Percentiles rank a stretch among this genome's conserved stretches.
Conservation (phyloP, 2,888 invertebrate genomes). For the Rotaria macrura region DNA sequence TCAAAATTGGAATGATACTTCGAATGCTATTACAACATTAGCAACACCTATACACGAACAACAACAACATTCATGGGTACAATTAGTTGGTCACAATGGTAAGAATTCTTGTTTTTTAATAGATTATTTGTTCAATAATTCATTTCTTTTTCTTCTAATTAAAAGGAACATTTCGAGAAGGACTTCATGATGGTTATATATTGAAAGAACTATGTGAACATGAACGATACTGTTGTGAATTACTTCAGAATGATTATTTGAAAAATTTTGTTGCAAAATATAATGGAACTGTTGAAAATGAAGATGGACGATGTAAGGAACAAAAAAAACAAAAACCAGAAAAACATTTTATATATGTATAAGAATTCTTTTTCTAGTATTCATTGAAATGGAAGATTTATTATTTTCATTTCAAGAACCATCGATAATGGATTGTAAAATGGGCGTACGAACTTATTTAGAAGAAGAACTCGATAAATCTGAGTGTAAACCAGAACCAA, state of each 20-base stretch:
- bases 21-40: neutral
- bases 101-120: neutral
- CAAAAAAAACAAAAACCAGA: too few species aligned
- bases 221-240: constrained; percentile 21
- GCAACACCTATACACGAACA: neutral
- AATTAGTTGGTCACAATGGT: constrained; percentile 32
- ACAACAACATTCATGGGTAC: constrained; percentile 28
- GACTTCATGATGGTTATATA: constrained; percentile 29
- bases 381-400: constrained; percentile 87
- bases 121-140: neutral
- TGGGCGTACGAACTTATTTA: constrained; percentile 85
- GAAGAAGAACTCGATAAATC: constrained; percentile 89
- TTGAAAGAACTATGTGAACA: constrained; percentile 24
- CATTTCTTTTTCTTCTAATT: neutral
- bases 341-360: too few species aligned
- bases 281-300: constrained; percentile 17
- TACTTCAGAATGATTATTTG: constrained; percentile 27
- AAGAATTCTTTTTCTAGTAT: constrained; percentile 53
- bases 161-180: constrained; percentile 22
- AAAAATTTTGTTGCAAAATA: constrained; percentile 25
- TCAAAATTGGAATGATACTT: neutral
- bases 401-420: constrained; percentile 79
- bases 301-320: constrained; percentile 22
- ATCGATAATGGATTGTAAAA: constrained; percentile 90
- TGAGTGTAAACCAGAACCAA: constrained; percentile 72